Evolutionary conservation across 1,140 invertebrate genomes (phyloP), one percentile per base, ranked within the genome.

Genomic region (Achatina immaculata): DNA sequence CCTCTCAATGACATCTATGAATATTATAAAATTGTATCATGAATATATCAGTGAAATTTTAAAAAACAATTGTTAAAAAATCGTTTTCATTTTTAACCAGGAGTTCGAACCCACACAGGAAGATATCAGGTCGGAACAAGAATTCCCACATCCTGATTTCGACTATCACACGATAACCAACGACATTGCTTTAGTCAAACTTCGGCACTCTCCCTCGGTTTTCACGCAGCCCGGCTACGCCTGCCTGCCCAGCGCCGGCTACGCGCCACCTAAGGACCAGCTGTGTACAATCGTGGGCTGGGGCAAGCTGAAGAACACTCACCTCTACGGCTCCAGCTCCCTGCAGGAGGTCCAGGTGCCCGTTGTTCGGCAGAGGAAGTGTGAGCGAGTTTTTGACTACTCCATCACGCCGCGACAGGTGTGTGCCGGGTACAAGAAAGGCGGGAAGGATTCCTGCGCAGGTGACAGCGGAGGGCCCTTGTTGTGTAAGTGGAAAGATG

Each of bases 271-370:
- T n/a, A 28, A 55, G 19, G 81, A 82, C 65, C 85, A 86, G 0
- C 78, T 88, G 94, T 94, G 93, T 87, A 91, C 91, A 79, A 92
- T 94, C 38, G 92, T 94, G 19, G 94, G 94, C 34, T 95, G 94
- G 94, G 96, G 96, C 2, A 96, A 96, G 89, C 91, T 94, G 43
- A 93, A 93, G 71, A 94, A 94, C 81, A 93, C 93, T 1, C 94
- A 95, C 83, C 89, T 94, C 6, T 94, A 93, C 85, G 96, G 96
- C 0, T 95, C 95, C 0, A 93, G 94, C 81, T 92, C 95, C 24
- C 92, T 97, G 14, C 94, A 95, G 81, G 95, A 97, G 91, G 97
- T 97, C 0, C 95, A 96, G 89, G 95, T 99, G 82, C 97, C 97
- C 0, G 96, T 99, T 73, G 97, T 99, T 0, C 96, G 95, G 82